Conservation (phyloP, 2,797 vertebrate genomes). For the Crenichthys baileyi region DNA sequence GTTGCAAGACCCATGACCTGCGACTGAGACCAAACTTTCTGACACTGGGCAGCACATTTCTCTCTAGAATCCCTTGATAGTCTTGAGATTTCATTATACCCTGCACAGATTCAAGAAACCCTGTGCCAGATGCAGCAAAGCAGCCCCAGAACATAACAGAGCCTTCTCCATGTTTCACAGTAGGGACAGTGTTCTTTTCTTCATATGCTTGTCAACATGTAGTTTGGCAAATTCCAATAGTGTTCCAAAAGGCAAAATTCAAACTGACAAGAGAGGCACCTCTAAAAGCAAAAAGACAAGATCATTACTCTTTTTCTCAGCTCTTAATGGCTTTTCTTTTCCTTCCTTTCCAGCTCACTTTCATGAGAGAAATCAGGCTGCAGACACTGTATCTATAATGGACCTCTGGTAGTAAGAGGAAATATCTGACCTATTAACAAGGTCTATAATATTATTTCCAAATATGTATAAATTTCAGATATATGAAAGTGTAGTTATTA, state of each 20-base stretch:
- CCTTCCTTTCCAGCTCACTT: conserved; percentile 50
- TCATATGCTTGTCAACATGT: too few relatives aligned
- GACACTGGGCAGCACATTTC: too few relatives aligned
- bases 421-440: not conserved
- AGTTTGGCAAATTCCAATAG: too few relatives aligned
- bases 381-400: not conserved
- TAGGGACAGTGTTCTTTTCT: too few relatives aligned
- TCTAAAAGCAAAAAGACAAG: conserved; percentile 68
- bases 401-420: not conserved
- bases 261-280: conserved; percentile 39
- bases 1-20: too few relatives aligned
- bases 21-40: too few relatives aligned
- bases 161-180: too few relatives aligned
- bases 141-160: too few relatives aligned
- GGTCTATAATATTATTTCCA: not conserved
- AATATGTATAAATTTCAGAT: not conserved
- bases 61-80: too few relatives aligned
- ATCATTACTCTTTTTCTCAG: conserved; percentile 48
- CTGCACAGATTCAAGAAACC: too few relatives aligned
- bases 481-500: not conserved
- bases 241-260: conserved; percentile 30
- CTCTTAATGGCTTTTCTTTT: conserved; percentile 59
- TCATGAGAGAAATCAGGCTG: conserved; percentile 16
- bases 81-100: too few relatives aligned
- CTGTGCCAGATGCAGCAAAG: too few relatives aligned